Conservation (phyloP, 1,140 invertebrate genomes). For the Cardiocondyla obscurior region DNA sequence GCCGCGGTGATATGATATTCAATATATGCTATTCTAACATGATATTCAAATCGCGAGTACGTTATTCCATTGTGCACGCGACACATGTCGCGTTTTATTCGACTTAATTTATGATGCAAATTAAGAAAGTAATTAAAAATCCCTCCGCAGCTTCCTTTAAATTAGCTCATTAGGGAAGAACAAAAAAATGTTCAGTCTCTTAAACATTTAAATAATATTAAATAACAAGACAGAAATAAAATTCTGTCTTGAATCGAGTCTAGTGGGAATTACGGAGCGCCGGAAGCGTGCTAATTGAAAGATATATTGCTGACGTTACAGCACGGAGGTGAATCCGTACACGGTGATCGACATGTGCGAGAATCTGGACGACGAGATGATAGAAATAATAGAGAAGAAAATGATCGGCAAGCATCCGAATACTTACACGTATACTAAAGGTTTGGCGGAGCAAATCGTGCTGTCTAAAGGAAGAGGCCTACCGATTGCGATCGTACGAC, state of each 20-base stretch:
- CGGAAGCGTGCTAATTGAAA: background rate
- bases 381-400: slow-evolving; percentile 87
- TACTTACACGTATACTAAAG: slow-evolving; percentile 95
- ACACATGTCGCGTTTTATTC: background rate
- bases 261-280: background rate
- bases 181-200: too few relatives aligned
- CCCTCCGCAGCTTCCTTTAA: background rate
- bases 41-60: background rate
- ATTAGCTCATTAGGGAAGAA: background rate
- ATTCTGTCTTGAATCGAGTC: background rate
- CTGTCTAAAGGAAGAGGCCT: slow-evolving; percentile 86
- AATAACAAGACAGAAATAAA: background rate
- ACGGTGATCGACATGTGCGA: slow-evolving; percentile 88
- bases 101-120: background rate
- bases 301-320: slow-evolving; percentile 77
- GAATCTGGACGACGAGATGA: slow-evolving; percentile 88
- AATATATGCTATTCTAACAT: too few relatives aligned
- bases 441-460: slow-evolving; percentile 91
- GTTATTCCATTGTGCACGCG: background rate
- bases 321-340: slow-evolving; percentile 87
- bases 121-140: background rate
- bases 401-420: slow-evolving; percentile 92
- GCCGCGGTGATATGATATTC: too few relatives aligned
- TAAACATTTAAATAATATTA: too few relatives aligned
- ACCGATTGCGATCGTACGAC: slow-evolving; percentile 95